Evolutionary conservation across 2,113 vertebrate species (phyloP).

Genomic region (Labeo rohita): DNA sequence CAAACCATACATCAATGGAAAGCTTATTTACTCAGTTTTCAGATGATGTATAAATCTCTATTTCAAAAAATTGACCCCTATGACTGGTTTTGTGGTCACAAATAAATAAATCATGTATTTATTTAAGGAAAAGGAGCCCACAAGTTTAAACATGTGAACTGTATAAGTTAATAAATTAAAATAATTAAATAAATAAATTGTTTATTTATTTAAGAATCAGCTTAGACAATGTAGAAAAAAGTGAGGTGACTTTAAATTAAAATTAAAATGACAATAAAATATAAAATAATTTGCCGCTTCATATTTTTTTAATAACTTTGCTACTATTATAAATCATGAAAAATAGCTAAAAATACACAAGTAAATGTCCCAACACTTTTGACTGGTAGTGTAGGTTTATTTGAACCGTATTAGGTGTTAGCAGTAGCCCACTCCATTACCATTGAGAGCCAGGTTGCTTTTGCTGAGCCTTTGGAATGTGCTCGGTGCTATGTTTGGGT

Average conservation of each 20-base stretch:
- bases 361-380: not conserved
- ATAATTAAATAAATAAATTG: not conserved
- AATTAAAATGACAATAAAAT: not conserved
- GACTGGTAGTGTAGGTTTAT: not conserved
- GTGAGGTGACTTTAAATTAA: not conserved
- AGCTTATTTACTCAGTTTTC: no score
- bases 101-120: not conserved
- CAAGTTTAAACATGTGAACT: not conserved
- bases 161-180: not conserved
- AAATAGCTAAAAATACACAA: not conserved
- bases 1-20: no score
- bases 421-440: slow-evolving; percentile 49
- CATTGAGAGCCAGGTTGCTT: slow-evolving; percentile 47
- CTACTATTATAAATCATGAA: not conserved
- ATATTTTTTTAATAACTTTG: not conserved
- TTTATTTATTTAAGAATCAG: not conserved
- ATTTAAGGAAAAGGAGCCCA: not conserved
- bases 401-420: slow-evolving; percentile 42
- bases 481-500: slow-evolving; percentile 83
- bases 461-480: slow-evolving; percentile 80
- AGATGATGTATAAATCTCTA: no score
- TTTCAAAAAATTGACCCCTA: no score
- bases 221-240: not conserved
- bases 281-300: not conserved
- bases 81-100: no score